Percentiles rank a stretch among this genome's conserved stretches.
Conservation (phyloP, 2,888 invertebrate genomes). For the Enchytraeus crypticus region DNA sequence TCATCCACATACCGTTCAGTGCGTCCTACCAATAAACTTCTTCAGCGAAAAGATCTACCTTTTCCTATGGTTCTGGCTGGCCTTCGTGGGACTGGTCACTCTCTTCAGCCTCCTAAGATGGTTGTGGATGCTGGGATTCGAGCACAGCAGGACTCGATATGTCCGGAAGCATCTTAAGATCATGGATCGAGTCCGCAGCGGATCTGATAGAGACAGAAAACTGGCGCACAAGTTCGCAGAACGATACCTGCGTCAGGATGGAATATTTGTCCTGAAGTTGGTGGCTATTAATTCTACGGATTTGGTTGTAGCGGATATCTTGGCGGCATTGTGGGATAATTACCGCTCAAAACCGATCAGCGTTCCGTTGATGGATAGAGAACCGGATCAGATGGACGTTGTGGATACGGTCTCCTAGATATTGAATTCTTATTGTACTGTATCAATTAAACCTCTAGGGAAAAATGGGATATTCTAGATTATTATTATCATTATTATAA, state of each 20-base stretch:
- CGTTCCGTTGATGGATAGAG: background rate
- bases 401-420: too few species aligned
- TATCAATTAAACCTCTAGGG: too few species aligned
- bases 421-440: too few species aligned
- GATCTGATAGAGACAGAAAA: constrained; percentile 22
- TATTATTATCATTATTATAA: too few species aligned
- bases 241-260: constrained; percentile 45
- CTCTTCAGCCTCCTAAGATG: constrained; percentile 40
- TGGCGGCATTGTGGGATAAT: constrained; percentile 44
- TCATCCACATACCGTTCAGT: constrained; percentile 30
- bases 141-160: constrained; percentile 8
- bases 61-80: constrained; percentile 48
- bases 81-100: constrained; percentile 40
- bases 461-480: too few species aligned
- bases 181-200: constrained; percentile 14
- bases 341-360: constrained; percentile 28
- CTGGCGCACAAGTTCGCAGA: constrained; percentile 35
- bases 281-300: constrained; percentile 46
- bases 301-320: constrained; percentile 45
- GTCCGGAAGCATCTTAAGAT: constrained; percentile 16
- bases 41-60: constrained; percentile 47
- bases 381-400: too few species aligned
- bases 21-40: too few species aligned
- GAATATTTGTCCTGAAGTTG: constrained; percentile 44
- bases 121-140: constrained; percentile 25